phyloP scores from a whole-genome alignment of 2,113 vertebrate species.

The Oreocharis arfaki region DNA sequence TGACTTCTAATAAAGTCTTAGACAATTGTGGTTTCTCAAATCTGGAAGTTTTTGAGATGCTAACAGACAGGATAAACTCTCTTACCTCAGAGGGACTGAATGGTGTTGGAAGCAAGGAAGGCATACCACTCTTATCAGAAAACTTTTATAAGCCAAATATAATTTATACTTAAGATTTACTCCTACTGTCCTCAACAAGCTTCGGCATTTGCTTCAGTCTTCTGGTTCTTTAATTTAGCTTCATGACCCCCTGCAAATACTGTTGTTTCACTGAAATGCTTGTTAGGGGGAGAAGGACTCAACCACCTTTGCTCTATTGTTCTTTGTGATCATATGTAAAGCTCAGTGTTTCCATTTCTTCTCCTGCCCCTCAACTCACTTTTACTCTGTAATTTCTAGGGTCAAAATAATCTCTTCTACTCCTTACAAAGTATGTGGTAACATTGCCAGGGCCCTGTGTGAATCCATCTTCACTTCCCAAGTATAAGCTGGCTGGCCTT shows the following conservation, averaged over 20 bases:
- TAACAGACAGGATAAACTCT: background rate
- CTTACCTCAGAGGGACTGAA: background rate
- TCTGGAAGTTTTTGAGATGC: background rate
- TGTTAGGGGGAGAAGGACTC: background rate
- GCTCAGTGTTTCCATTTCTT: background rate
- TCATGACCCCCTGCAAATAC: background rate
- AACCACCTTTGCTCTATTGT: background rate
- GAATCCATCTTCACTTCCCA: background rate
- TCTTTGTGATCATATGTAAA: background rate
- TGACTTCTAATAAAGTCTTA: background rate
- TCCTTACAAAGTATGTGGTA: background rate
- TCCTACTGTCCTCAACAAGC: background rate
- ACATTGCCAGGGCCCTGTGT: background rate
- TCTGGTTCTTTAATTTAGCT: background rate
- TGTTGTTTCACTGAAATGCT: background rate
- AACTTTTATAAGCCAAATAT: background rate
- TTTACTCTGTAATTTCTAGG: background rate
- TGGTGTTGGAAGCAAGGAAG: background rate
- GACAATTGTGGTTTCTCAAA: background rate
- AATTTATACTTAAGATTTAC: background rate
- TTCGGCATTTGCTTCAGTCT: background rate
- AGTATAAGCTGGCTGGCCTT: background rate
- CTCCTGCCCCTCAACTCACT: background rate
- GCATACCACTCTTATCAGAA: background rate
- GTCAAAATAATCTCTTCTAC: background rate